Base-by-base conservation (phyloP, 2,888 invertebrate genomes). In the Cephus spinipes region DNA sequence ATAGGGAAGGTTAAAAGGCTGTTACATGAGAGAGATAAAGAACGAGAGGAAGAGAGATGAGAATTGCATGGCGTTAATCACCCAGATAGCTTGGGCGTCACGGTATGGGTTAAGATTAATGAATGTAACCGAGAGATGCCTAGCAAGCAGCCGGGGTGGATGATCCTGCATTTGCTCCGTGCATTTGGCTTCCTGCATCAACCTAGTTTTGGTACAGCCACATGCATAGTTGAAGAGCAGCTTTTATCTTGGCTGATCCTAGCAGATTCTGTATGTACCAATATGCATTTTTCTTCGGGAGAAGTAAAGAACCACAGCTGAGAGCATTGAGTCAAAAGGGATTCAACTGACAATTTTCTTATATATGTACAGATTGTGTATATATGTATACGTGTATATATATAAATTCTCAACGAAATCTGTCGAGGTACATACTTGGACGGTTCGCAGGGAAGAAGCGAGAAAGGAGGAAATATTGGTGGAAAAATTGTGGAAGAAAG, bases 41-140 rank as follows among this genome's bases (percentile, higher is more conserved):
- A 33, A n/a, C 30, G 31, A 23, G 71, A 34, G 77, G 75, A 15
- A 69, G 36, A 77, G 55, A 73, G 78, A 76, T 71, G 78, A 78
- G 73, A 76, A 78, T 78, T 78, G 76, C 73, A 73, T n/a, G 34
- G 68, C 78, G 78, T 78, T 78, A 78, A 78, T 78, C 78, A 78
- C 76, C 78, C 68, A n/a, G 78, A 78, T 78, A 76, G 33, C 73
- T n/a, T 12, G 74, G 35, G 74, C 74, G 35, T 74, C 35, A 74
- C 74, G 74, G 74, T 35, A 34, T 35, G 74, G 35, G 32, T 33
- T 34, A 74, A 74, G 74, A 74, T 74, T 74, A 74, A 74, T 74
- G 74, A 34, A 33, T 74, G 35, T 33, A 35, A 35, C 15, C 35
- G 15, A 32, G 74, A 23, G 74, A 32, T 34, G 35, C 33, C 74